phyloP scores from a whole-genome alignment of 2,113 vertebrate genomes.

The Gallinago paraguaiae region DNA sequence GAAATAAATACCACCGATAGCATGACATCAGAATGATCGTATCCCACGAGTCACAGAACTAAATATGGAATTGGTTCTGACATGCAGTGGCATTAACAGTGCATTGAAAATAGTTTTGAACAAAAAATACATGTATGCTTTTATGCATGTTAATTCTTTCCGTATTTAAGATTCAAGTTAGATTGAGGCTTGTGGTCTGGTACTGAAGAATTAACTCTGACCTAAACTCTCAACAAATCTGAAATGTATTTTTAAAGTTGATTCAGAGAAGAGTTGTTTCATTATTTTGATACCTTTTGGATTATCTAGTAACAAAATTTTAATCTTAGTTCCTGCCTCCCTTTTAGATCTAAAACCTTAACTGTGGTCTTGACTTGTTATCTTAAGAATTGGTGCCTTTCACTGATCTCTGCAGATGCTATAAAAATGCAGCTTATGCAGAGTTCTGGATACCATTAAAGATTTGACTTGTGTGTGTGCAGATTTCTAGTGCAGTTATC shows the following conservation, averaged over 20 bases:
- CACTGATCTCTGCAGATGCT: constrained; percentile 38
- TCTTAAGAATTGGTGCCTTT: constrained; percentile 53
- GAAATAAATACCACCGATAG: background rate
- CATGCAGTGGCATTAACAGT: background rate
- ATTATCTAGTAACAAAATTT: background rate
- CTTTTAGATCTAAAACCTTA: constrained; percentile 6
- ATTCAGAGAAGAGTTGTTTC: background rate
- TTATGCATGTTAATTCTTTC: background rate
- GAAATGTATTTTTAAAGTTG: background rate
- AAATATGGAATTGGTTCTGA: background rate
- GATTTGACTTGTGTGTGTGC: constrained; percentile 16
- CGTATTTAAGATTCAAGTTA: background rate
- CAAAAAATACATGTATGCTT: fast-evolving
- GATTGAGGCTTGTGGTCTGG: background rate
- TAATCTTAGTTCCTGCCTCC: constrained; percentile 13
- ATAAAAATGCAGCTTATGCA: background rate
- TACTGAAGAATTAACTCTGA: background rate
- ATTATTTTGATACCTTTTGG: background rate
- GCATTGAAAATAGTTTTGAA: background rate
- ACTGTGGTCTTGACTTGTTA: constrained; percentile 27
- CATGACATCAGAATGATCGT: fast-evolving
- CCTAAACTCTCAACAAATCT: background rate
- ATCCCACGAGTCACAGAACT: background rate
- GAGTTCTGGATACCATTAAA: constrained; percentile 32
- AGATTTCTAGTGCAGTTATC: constrained; percentile 10